Evolutionary conservation across 2,888 invertebrate species (phyloP), one percentile per base, ranked within the genome.

Genomic region (Belgica antarctica): DNA sequence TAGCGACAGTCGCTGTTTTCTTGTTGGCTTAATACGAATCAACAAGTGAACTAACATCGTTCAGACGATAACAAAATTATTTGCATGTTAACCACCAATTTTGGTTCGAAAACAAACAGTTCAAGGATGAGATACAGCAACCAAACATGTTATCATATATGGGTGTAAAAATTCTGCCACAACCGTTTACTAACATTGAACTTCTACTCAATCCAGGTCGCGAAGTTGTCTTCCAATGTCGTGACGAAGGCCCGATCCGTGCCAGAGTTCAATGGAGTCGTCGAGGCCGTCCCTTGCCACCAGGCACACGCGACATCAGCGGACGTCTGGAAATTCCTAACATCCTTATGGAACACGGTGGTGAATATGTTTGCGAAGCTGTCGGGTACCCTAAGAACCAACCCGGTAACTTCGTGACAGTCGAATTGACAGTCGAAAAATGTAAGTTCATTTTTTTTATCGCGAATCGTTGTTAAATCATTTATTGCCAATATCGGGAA

Each of bases 221-320:
- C 47, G 94, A 95, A 79, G 95, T 95, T 41, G 92, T 94, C 34
- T 92, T 96, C 84, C 90, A 89, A 80, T 96, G 96, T 77, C 88
- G 94, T 73, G 94, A 95, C 76, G 93, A 93, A 80, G 92, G 96
- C n/a, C 85, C 85, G 0, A 77, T 85, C 0, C 84, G 94, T 70
- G 89, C 90, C 1, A 83, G 83, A 65, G 92, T 95, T 3, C 84
- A 84, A 34, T 93, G 92, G 90, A 77, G 85, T 0, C 84, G 89
- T 68, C 89, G 87, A 59, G 87, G 87, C 66, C 81, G 83, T 70
- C 86, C 88, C 0, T 78, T 96, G 65, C 94, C 94, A 28, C 81
- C 85, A 0, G 89, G 89, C n/a, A 87, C 89, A n/a, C 82, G 81
- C 0, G 90, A 92, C 74, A 77, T 81, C 65, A 85, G 86, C 69